Percentiles rank a stretch among this genome's conserved stretches.
phyloP scores from a whole-genome alignment of 2,888 invertebrate species.

The Bellardia bayeri region DNA sequence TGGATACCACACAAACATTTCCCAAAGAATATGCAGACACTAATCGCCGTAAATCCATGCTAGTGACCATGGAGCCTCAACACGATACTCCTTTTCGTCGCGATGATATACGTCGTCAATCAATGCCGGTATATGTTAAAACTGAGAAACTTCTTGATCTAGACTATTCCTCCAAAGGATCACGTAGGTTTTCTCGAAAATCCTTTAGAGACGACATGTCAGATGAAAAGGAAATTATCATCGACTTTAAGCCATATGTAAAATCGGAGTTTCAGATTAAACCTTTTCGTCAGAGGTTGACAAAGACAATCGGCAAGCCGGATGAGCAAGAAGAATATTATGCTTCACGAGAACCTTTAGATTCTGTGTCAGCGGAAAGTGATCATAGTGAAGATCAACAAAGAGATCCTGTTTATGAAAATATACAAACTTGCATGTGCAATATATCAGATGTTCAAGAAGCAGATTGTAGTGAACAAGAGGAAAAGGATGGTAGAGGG shows the following conservation, averaged over 20 bases:
- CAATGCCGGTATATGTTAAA: constrained; percentile 81
- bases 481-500: constrained; percentile 79
- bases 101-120: constrained; percentile 80
- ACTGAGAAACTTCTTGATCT: constrained; percentile 79
- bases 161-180: constrained; percentile 78
- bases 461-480: constrained; percentile 69
- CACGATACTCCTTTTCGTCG: constrained; percentile 77
- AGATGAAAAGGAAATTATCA: constrained; percentile 92
- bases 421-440: constrained; percentile 78
- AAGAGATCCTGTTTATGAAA: constrained; percentile 80
- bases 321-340: constrained; percentile 7
- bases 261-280: constrained; percentile 86
- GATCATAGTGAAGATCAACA: constrained; percentile 73
- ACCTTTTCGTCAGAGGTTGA: constrained; percentile 87
- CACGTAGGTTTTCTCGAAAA: constrained; percentile 76
- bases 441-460: constrained; percentile 76
- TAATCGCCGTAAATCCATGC: constrained; percentile 80
- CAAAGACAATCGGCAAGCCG: constrained; percentile 35
- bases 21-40: constrained; percentile 69
- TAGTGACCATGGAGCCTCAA: constrained; percentile 72
- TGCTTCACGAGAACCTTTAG: constrained; percentile 55
- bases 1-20: constrained; percentile 73
- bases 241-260: constrained; percentile 92
- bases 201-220: constrained; percentile 69
- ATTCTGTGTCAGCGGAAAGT: constrained; percentile 74